phyloP scores from a whole-genome alignment of 2,113 vertebrate species.

The Plotosus lineatus region DNA sequence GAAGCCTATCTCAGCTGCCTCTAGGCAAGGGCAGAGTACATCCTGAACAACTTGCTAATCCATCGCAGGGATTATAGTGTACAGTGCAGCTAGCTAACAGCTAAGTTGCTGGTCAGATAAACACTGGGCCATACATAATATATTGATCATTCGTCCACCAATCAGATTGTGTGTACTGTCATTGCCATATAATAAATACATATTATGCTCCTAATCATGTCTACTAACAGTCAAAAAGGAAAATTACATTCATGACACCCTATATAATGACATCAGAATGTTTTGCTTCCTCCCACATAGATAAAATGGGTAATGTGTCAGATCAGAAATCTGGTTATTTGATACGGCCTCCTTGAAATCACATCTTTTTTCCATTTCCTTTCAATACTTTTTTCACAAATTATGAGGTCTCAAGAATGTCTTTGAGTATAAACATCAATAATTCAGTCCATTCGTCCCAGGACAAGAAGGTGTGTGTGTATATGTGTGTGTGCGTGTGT shows the following conservation, averaged over 20 bases:
- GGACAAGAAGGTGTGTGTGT: conserved; percentile 70
- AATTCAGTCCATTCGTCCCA: conserved; percentile 88
- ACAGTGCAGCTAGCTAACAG: too few relatives aligned
- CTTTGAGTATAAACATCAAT: conserved; percentile 87
- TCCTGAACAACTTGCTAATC: too few relatives aligned
- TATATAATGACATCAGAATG: too few relatives aligned
- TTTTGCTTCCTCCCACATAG: neutral
- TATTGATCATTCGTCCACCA: too few relatives aligned
- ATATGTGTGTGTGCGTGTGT: conserved; percentile 39
- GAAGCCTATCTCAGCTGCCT: too few relatives aligned
- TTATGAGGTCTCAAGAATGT: conserved; percentile 78
- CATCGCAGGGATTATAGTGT: too few relatives aligned
- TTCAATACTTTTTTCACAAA: conserved; percentile 62
- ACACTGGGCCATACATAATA: too few relatives aligned
- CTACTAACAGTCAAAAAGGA: neutral
- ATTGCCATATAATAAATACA: too few relatives aligned
- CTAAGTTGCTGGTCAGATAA: too few relatives aligned
- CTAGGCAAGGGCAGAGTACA: too few relatives aligned
- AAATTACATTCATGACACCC: neutral
- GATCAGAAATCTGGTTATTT: neutral
- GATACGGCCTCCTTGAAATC: neutral
- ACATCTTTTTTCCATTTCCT: conserved; percentile 30
- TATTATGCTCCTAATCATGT: neutral
- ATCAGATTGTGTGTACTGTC: too few relatives aligned
- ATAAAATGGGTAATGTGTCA: neutral